Evolutionary conservation across 2,113 vertebrate species (phyloP), one percentile per base, ranked within the genome.

Genomic region (Pangasianodon hypophthalmus): DNA sequence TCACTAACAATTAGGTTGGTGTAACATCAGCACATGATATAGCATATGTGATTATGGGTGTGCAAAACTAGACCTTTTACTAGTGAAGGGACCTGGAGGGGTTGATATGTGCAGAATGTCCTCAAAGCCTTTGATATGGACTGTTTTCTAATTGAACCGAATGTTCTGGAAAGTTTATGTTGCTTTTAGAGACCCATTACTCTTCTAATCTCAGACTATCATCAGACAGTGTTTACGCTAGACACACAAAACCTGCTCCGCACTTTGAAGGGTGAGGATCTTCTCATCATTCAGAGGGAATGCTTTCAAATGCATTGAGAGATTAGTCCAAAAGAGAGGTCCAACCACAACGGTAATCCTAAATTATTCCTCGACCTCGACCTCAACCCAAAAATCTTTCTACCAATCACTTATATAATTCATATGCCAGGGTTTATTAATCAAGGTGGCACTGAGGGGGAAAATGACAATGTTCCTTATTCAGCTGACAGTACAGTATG

Each of bases 141-240:
- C 67, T 73, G 73, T 85, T 92, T 92, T 87, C 88, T 90, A 90
- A 90, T 90, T 90, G 89, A 90, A 90, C 84, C 52, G 29, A 90
- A 90, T 87, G 89, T 90, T 90, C 91, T 92, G 89, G 84, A 92
- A 85, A 92, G 90, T 94, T 93, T 90, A 92, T 92, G 88, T 83
- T 94, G 94, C 94, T 94, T 94, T 95, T 94, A 94, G 92, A 80
- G 88, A 86, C 89, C 64, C 92, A 94, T 94, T 92, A 93, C 90
- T 95, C 93, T 91, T 93, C 69, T 84, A 71, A 90, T 87, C 91
- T 89, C 58, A 81, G 90, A 88, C 90, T 92, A 94, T 92, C 92
- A 94, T 94, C 92, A 90, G 88, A 84, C 90, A 52, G 56, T 94
- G 93, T 94, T 95, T 94, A 95, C 94, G 88, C 93, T 90, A 87